These are phyloP conservation scores for Semibalanus balanoides DNA, from an alignment of 1,140 invertebrate species.

Conservation along the genomic window DNA sequence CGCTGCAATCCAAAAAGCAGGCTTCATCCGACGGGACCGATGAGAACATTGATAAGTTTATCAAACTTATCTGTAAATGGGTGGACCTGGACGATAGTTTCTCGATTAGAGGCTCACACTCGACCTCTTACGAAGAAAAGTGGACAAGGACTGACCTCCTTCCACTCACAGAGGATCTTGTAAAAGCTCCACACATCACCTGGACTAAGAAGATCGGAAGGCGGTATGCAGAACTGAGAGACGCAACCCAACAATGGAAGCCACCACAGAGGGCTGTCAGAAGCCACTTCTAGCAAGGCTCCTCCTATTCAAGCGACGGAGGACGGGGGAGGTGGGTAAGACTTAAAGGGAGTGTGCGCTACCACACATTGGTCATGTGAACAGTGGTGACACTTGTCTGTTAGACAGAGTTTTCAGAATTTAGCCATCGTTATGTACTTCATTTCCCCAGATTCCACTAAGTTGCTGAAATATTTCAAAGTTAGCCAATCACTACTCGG, in stretches of 20 bases:
- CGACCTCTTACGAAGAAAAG: neutral
- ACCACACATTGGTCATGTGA: too few relatives aligned
- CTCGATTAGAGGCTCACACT: neutral
- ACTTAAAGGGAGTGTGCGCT: too few relatives aligned
- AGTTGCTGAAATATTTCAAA: too few relatives aligned
- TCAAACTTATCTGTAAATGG: neutral
- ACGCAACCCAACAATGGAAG: neutral
- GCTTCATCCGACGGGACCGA: neutral
- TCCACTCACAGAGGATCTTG: constrained; percentile 1
- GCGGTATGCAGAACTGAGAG: neutral
- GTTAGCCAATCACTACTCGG: too few relatives aligned
- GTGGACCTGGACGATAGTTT: neutral
- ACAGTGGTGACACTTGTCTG: too few relatives aligned
- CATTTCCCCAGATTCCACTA: too few relatives aligned
- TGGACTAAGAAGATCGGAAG: neutral
- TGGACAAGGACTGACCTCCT: neutral
- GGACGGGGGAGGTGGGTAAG: neutral
- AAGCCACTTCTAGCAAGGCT: neutral
- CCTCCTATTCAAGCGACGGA: neutral
- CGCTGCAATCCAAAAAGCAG: neutral
- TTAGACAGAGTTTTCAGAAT: too few relatives aligned
- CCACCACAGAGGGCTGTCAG: neutral
- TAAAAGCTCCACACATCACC: neutral
- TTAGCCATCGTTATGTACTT: too few relatives aligned
- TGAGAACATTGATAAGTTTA: neutral